Evolutionary conservation across 2,888 invertebrate species (phyloP), one percentile per base, ranked within the genome.

Genomic region (Ophion costatus): DNA sequence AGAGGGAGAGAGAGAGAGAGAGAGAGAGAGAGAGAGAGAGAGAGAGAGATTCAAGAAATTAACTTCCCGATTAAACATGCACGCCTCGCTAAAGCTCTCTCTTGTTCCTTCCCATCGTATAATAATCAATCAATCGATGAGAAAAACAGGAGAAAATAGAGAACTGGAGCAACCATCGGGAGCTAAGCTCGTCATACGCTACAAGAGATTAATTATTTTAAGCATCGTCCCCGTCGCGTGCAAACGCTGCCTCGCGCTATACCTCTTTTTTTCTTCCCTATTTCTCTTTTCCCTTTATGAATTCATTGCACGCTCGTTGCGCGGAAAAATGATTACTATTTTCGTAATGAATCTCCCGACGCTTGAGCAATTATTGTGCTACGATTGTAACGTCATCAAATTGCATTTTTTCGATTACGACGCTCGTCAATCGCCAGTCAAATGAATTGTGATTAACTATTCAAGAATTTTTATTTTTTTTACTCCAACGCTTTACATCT

Each of bases 51-150:
- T 77, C 64, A 70, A 80, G 51, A 63, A 78, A 85, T 82, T 74
- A 84, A 74, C 80, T 64, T 80, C 51, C 29, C 74, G 84, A 83
- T 77, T 69, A 71, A 84, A 57, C 71, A 63, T 73, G 63, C 75
- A 86, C 84, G 83, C 86, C 71, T 86, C 84, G 69, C 29, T 76
- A 84, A 71, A 79, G 78, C 84, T 33, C 17, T 74, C 24, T 70
- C 69, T 29, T 29, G 75, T 80, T 74, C 74, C 69, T 64, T 74
- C 67, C 61, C 63, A 29, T 42, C 73, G 74, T 76, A 56, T 57
- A 75, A 79, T 85, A 80, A 86, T 86, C 71, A 76, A 71, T 84
- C 86, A 51, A 83, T 86, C 82, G 86, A 61, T 75, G 81, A 82
- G 80, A 80, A 73, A 51, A 70, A 9, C 2, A 79, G 83, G 77